These are phyloP conservation scores for Pocillopora meandrina DNA, from an alignment of 92 coral and sea anemone species.

Conservation along the genomic window DNA sequence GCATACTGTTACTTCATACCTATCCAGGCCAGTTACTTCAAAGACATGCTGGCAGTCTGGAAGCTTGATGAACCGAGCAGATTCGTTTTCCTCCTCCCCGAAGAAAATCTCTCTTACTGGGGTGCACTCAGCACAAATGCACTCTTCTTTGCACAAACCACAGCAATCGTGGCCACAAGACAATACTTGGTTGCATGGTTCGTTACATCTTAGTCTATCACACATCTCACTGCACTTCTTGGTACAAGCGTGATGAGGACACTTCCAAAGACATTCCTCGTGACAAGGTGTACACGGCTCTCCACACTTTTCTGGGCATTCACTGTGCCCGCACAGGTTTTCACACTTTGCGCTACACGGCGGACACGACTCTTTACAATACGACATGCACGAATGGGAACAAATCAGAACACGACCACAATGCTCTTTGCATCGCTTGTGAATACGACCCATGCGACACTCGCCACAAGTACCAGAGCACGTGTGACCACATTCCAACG, in stretches of 20 bases:
- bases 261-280: constrained; percentile 71
- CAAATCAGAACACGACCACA: constrained; percentile 68
- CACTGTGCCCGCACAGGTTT: constrained; percentile 60
- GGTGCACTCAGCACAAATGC: constrained; percentile 69
- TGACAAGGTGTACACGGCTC: constrained; percentile 67
- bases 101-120: constrained; percentile 63
- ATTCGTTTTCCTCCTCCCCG: constrained; percentile 58
- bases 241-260: constrained; percentile 69
- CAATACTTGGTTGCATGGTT: constrained; percentile 55
- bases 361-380: constrained; percentile 65
- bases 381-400: constrained; percentile 62
- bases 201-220: constrained; percentile 74
- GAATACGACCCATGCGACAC: constrained; percentile 60
- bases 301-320: constrained; percentile 58
- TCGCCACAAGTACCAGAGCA: constrained; percentile 68
- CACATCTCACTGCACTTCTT: constrained; percentile 74
- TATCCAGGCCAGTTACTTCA: constrained; percentile 71
- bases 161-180: constrained; percentile 58
- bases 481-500: constrained; percentile 64
- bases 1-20: background rate
- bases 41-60: constrained; percentile 81
- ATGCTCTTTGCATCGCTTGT: constrained; percentile 51
- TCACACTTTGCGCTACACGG: constrained; percentile 69
- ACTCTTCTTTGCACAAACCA: constrained; percentile 73
- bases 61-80: constrained; percentile 67